Base-by-base conservation (phyloP, 2,888 invertebrate genomes). In the Erebia palarica region DNA sequence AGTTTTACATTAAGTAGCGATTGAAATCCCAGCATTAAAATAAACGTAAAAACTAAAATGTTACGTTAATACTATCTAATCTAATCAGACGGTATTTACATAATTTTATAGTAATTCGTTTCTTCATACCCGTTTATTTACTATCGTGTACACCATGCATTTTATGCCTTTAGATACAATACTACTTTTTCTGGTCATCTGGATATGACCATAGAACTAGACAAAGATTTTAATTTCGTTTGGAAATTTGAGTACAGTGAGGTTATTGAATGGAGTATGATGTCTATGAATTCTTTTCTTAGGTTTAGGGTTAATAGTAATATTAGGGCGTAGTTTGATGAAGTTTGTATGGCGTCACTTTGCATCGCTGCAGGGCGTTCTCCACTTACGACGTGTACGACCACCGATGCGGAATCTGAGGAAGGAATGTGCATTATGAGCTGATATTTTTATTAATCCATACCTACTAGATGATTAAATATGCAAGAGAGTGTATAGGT, bases 361-460 rank as follows among this genome's bases (percentile, higher is more conserved):
- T 95, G 95, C 95, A 95, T 95, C 42, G 95, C 95, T 53, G 95
- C 95, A 70, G 95, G 95, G 71, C 95, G 92, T 85, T 94, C 95
- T 84, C 97, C 97, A 86, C 96, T 97, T 80, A 97, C 96, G 78
- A 97, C 97, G 89, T 97, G 97, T 71, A 97, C 96, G 79, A 96
- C 95, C 81, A 97, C 96, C 77, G 96, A 96, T 77, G 97, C 97
- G 73, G 96, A 96, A 93, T 97, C 96, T 92, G 95, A 47, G 8
- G 53, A 27, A 13, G 14, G 21, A 49, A n/a, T 27, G 3, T 18
- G 14, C 5, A 14, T 16, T 42, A 57, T 11, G 44, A 42, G n/a
- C 53, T 27, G 21, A 18, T 13, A 63, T 8, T 16, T 18, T 51
- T 55, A 53, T 16, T 53, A 42, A 65, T 36, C 36, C 36, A 36